Base-by-base conservation (phyloP, 1,140 invertebrate genomes). In the Goniozus legneri region DNA sequence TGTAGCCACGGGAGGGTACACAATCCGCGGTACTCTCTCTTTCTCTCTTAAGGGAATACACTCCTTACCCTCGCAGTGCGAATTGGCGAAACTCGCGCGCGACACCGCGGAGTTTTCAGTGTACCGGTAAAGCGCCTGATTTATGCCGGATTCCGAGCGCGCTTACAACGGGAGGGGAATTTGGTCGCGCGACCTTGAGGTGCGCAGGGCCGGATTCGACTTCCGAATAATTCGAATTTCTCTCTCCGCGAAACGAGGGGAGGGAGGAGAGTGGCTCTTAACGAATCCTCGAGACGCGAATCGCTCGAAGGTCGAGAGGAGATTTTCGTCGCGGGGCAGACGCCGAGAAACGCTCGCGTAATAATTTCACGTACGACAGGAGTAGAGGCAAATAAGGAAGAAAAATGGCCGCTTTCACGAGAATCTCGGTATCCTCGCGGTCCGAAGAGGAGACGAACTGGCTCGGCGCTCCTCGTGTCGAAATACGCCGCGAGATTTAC, bases 1-100 rank as follows among this genome's bases (percentile, higher is more conserved):
- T 65, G 63, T 65, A 60, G 57, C 52, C 44, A 30, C 44, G 36
- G 50, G 47, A 52, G 58, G 52, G 57, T 57, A 44, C 47, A n/a
- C n/a, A n/a, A n/a, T n/a, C n/a, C n/a, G n/a, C n/a, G n/a, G n/a
- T n/a, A n/a, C n/a, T n/a, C n/a, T n/a, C n/a, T n/a, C n/a, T n/a
- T n/a, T n/a, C n/a, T n/a, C n/a, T n/a, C n/a, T n/a, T n/a, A n/a
- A n/a, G n/a, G n/a, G n/a, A n/a, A n/a, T n/a, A n/a, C n/a, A n/a
- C n/a, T n/a, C n/a, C n/a, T n/a, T n/a, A n/a, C n/a, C n/a, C n/a
- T n/a, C n/a, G n/a, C n/a, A n/a, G n/a, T n/a, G n/a, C n/a, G n/a
- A n/a, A n/a, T n/a, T n/a, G n/a, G n/a, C 18, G 38, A 52, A 50
- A 51, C 49, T 40, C 40, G 40, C 52, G 44, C 60, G 50, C 60